Conservation (phyloP, 2,888 invertebrate genomes). For the Acrobasis consociella region DNA sequence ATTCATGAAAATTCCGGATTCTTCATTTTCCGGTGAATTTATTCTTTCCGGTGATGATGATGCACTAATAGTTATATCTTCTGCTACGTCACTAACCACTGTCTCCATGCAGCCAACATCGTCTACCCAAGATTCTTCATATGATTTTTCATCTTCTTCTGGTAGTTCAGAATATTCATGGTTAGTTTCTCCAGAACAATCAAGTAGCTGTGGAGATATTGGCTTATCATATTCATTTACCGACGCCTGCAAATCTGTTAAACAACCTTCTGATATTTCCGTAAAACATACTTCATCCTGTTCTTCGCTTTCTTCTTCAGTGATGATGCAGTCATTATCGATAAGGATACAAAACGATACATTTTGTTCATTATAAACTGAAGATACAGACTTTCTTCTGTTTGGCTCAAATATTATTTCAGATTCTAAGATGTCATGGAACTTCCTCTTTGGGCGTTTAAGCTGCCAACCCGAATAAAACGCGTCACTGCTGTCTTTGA, state of each 20-base stretch:
- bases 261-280: slow-evolving; percentile 52
- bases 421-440: slow-evolving; percentile 39
- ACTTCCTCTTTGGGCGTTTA: slow-evolving; percentile 54
- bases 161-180: slow-evolving; percentile 45
- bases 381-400: slow-evolving; percentile 70
- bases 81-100: slow-evolving; percentile 68
- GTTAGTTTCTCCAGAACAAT: slow-evolving; percentile 31
- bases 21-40: slow-evolving; percentile 42
- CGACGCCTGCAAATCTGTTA: slow-evolving; percentile 41
- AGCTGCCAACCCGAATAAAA: slow-evolving; percentile 43
- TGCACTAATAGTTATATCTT: slow-evolving; percentile 59
- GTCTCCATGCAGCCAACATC: slow-evolving; percentile 75
- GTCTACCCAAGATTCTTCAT: slow-evolving; percentile 69
- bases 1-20: slow-evolving; percentile 36
- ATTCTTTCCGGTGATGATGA: slow-evolving; percentile 49
- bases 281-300: slow-evolving; percentile 60
- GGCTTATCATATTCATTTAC: slow-evolving; percentile 31
- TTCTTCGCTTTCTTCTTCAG: slow-evolving; percentile 60
- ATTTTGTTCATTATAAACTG: slow-evolving; percentile 64
- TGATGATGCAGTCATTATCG: slow-evolving; percentile 66
- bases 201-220: slow-evolving; percentile 18
- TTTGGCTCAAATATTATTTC: slow-evolving; percentile 7
- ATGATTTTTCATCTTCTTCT: slow-evolving; percentile 45
- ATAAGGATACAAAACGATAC: slow-evolving; percentile 73
- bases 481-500: slow-evolving; percentile 31